Percentiles rank a stretch among this genome's conserved stretches.
phyloP scores from a whole-genome alignment of 2,888 invertebrate species.

The Leptopilina syphax region DNA sequence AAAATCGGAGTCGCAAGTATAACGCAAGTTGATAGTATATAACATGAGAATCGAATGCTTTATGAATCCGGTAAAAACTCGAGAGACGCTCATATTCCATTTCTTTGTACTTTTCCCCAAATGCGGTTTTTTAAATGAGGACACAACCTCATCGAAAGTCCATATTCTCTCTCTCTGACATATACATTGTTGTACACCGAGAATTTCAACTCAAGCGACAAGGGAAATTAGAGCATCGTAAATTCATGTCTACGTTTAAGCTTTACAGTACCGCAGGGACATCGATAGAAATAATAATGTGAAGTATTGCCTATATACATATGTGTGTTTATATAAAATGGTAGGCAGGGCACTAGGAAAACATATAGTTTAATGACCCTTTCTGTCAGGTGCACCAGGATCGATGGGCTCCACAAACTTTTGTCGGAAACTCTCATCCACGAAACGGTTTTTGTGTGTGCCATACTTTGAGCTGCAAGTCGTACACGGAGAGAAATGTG shows the following conservation, averaged over 20 bases:
- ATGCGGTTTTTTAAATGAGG: constrained; percentile 32
- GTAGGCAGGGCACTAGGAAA: constrained; percentile 18
- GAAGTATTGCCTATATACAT: background rate
- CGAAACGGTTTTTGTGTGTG: background rate
- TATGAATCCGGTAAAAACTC: constrained; percentile 6
- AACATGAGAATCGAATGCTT: background rate
- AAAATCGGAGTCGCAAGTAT: background rate
- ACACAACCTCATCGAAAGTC: constrained; percentile 32
- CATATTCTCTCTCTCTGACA: background rate
- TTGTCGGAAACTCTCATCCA: constrained; percentile 14
- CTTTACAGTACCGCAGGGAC: constrained; percentile 9
- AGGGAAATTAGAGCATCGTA: constrained; percentile 32
- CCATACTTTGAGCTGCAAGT: constrained; percentile 23
- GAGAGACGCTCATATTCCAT: constrained; percentile 25
- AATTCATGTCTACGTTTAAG: constrained; percentile 9
- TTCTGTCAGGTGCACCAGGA: background rate
- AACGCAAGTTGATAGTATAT: background rate
- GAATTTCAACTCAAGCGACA: background rate
- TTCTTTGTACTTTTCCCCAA: constrained; percentile 28
- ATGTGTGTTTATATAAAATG: no score
- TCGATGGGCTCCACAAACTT: constrained; percentile 27
- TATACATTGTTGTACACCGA: background rate
- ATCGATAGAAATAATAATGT: constrained; percentile 28
- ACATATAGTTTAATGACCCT: constrained; percentile 20
- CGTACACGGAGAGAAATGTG: no score